Conservation (phyloP, 2,113 vertebrate species). For the Pygoscelis antarcticus region DNA sequence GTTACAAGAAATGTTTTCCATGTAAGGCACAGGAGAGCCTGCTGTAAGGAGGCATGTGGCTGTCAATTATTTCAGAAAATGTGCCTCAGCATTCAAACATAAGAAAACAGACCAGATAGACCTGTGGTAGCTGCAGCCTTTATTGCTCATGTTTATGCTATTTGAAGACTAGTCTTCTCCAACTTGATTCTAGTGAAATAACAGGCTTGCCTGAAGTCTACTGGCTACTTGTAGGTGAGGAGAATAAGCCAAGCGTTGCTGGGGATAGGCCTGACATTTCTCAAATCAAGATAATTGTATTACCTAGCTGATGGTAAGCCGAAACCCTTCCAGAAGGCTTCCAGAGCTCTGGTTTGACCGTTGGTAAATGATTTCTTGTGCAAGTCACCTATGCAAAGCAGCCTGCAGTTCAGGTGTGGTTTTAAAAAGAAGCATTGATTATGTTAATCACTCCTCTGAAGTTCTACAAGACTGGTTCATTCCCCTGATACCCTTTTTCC, state of each 20-base stretch:
- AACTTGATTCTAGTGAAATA: neutral
- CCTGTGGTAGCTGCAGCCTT: neutral
- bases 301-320: neutral
- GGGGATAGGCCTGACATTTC: neutral
- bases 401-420: neutral
- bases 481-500: neutral
- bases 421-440: neutral
- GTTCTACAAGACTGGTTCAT: neutral
- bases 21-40: neutral
- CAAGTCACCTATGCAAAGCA: neutral
- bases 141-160: neutral
- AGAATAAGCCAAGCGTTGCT: neutral
- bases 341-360: neutral
- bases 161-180: neutral
- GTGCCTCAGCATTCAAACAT: neutral
- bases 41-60: neutral
- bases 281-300: neutral
- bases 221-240: neutral
- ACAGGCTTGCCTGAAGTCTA: neutral
- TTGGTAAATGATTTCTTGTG: neutral
- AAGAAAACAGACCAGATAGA: neutral
- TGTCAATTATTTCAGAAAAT: neutral
- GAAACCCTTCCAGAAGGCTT: neutral
- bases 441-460: neutral
- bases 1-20: neutral